Conservation (phyloP, 2,888 invertebrate species). For the Thymelicus sylvestris region DNA sequence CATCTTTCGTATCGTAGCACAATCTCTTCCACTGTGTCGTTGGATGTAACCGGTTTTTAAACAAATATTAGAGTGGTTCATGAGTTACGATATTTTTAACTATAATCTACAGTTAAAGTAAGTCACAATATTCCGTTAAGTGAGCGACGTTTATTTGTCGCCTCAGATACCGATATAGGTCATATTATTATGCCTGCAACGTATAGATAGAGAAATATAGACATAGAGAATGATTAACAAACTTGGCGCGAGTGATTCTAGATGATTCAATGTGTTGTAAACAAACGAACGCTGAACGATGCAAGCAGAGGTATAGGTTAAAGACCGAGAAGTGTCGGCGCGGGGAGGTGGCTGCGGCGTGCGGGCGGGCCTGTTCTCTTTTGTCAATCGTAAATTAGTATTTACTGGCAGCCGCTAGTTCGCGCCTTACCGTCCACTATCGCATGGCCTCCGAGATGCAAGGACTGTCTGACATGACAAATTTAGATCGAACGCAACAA, state of each 20-base stretch:
- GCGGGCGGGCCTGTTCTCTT: slow-evolving; percentile 43
- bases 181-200: neutral
- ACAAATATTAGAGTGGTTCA: neutral
- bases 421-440: slow-evolving; percentile 29
- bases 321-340: slow-evolving; percentile 64
- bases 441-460: slow-evolving; percentile 33
- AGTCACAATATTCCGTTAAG: neutral
- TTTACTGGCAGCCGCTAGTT: slow-evolving; percentile 39
- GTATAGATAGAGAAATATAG: too few relatives aligned
- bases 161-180: neutral
- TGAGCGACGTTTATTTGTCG: neutral
- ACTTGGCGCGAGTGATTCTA: slow-evolving; percentile 47
- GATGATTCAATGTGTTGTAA: slow-evolving; percentile 55
- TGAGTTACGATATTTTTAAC: neutral
- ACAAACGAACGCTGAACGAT: slow-evolving; percentile 59
- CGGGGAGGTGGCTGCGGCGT: slow-evolving; percentile 43
- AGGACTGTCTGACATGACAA: slow-evolving; percentile 44
- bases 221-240: neutral
- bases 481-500: slow-evolving; percentile 47
- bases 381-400: slow-evolving; percentile 44
- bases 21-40: neutral
- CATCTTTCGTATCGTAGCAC: neutral
- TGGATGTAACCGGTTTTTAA: slow-evolving; percentile 3
- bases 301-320: slow-evolving; percentile 60
- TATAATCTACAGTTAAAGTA: too few relatives aligned